A percentile compares a stretch with the other conserved stretches of the same genome.
These are phyloP conservation scores for Anorthoa munda DNA, from an alignment of 2,888 invertebrate species.

Conservation along the genomic window DNA sequence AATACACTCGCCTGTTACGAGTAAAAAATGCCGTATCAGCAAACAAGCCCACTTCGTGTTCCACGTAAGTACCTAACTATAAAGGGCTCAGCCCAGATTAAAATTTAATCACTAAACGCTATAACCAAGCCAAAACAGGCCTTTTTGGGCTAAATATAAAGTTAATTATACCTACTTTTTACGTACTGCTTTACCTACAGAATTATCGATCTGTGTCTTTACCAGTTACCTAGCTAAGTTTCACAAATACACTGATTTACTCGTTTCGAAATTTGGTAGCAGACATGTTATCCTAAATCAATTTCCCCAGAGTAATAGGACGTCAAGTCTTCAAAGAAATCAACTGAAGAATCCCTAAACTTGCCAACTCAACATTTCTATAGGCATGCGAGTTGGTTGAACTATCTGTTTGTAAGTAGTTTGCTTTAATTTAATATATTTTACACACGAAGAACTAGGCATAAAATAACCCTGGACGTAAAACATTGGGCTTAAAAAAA, in stretches of 20 bases:
- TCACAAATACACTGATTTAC: conserved; percentile 51
- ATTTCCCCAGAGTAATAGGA: conserved; percentile 68
- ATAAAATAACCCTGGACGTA: neutral
- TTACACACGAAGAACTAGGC: conserved; percentile 7
- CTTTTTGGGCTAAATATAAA: conserved; percentile 29
- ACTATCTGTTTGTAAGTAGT: conserved; percentile 46
- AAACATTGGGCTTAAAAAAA: neutral
- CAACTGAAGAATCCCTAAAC: conserved; percentile 57
- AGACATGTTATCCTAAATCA: conserved; percentile 61
- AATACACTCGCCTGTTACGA: neutral
- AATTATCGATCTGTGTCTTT: conserved; percentile 42
- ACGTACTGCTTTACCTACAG: conserved; percentile 31
- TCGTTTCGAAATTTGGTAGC: conserved; percentile 50
- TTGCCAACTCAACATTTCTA: conserved; percentile 53
- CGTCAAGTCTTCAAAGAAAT: conserved; percentile 66
- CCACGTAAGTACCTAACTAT: conserved; percentile 18
- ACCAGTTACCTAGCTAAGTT: conserved; percentile 24
- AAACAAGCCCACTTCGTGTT: conserved; percentile 11
- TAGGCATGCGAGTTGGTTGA: conserved; percentile 40
- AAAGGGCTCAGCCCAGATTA: conserved; percentile 32
- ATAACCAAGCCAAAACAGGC: conserved; percentile 17
- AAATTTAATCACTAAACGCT: conserved; percentile 41
- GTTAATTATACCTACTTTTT: conserved; percentile 5
- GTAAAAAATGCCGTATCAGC: conserved; percentile 29
- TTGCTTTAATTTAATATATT: conserved; percentile 24